These are phyloP conservation scores for Tauraco hartlaubi DNA, from an alignment of 2,797 vertebrate species.

Conservation along the genomic window DNA sequence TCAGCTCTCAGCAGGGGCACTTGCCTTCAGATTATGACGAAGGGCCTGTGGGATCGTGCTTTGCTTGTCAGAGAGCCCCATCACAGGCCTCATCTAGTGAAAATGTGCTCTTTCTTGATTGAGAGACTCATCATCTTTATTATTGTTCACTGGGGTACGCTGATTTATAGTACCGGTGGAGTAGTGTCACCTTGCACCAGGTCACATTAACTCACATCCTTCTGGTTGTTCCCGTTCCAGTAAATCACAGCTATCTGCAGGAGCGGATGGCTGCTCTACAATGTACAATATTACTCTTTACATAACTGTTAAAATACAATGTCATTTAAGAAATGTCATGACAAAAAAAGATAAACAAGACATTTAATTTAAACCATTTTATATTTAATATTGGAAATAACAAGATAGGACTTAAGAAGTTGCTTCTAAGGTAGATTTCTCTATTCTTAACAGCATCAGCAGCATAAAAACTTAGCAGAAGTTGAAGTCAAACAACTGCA, in stretches of 20 bases:
- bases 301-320: not conserved
- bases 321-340: not conserved
- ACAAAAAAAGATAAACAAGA: not conserved
- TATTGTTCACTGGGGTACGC: accelerated
- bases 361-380: not conserved
- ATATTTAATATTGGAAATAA: not conserved
- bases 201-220: not conserved
- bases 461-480: not conserved
- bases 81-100: not conserved
- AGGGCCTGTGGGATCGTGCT: not conserved
- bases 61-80: not conserved
- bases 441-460: not conserved
- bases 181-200: not conserved
- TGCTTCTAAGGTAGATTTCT: not conserved
- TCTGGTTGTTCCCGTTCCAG: not conserved
- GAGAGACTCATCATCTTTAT: not conserved
- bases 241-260: not conserved
- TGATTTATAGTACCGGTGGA: not conserved
- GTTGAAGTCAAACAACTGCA: not conserved
- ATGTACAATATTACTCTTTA: not conserved
- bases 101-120: not conserved
- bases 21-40: not conserved
- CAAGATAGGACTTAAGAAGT: not conserved
- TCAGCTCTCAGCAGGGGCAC: accelerated
- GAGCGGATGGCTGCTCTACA: not conserved